Evolutionary conservation across 2,113 vertebrate genomes (phyloP).

Genomic region (Zosterops borbonicus): DNA sequence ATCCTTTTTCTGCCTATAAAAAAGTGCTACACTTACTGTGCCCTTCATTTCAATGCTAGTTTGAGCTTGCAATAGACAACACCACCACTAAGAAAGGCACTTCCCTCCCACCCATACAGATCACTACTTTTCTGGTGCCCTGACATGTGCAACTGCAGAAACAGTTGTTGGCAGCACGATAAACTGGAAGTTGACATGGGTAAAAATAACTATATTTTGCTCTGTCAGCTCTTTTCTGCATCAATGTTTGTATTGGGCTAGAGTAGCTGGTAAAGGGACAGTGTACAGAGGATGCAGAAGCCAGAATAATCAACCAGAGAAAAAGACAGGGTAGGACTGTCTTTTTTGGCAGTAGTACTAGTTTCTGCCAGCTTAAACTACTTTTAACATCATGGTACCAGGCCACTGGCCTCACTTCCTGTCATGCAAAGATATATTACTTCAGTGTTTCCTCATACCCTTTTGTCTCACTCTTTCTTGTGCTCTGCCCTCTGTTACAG

Average conservation of each 20-base stretch:
- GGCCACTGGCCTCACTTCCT: not conserved
- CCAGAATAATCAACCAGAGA: not conserved
- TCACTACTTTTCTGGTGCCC: not conserved
- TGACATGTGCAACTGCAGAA: not conserved
- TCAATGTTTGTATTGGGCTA: not conserved
- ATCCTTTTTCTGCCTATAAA: not conserved
- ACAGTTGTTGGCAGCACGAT: not conserved
- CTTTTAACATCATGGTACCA: not conserved
- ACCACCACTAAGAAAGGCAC: not conserved
- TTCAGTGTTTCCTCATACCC: not conserved
- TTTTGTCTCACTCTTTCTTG: not conserved
- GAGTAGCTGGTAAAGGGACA: not conserved
- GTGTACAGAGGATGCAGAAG: not conserved
- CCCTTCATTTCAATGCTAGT: not conserved
- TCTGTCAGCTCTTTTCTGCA: not conserved
- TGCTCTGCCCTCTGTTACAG: not conserved
- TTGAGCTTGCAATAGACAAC: not conserved
- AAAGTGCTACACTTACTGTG: not conserved
- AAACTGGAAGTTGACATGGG: not conserved
- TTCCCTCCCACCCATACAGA: not conserved
- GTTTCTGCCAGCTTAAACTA: not conserved
- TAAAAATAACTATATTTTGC: conserved; percentile 40
- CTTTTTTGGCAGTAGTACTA: not conserved
- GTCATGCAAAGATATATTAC: not conserved
- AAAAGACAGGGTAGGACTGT: not conserved